A percentile compares a stretch with the other conserved stretches of the same genome.
Conservation (phyloP, 2,797 vertebrate genomes). For the Halcyon leucocephala region DNA sequence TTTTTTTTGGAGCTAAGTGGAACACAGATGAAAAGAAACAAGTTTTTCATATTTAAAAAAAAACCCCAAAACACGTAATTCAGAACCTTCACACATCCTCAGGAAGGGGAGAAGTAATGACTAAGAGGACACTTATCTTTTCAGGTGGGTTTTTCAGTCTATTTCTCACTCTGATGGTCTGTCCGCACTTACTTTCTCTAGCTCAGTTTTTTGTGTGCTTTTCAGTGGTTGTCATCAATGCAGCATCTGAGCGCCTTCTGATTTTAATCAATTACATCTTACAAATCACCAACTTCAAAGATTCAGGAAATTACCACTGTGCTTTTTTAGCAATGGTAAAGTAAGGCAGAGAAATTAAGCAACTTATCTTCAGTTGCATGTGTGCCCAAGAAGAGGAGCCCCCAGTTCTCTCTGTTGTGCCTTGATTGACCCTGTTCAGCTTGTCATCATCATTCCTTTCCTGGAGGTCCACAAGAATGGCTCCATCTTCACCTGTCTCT, state of each 20-base stretch:
- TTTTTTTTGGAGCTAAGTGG: background rate
- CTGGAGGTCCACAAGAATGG: background rate
- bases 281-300: background rate
- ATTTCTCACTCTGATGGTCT: slow-evolving; percentile 5
- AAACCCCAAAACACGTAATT: background rate
- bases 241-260: background rate
- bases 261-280: background rate
- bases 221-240: background rate
- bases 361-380: background rate
- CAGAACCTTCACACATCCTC: slow-evolving; percentile 12
- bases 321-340: background rate
- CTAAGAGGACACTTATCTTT: slow-evolving; percentile 27
- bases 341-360: background rate
- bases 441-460: background rate
- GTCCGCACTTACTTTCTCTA: background rate
- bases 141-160: slow-evolving; percentile 32
- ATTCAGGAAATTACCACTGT: background rate
- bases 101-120: slow-evolving; percentile 6
- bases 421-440: background rate
- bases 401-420: background rate
- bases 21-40: background rate
- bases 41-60: background rate
- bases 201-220: background rate
- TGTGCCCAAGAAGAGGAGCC: background rate
- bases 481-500: background rate